A percentile compares a stretch with the other conserved stretches of the same genome.
Conservation (phyloP, 1,140 invertebrate genomes). For the Kradibia gibbosae region DNA sequence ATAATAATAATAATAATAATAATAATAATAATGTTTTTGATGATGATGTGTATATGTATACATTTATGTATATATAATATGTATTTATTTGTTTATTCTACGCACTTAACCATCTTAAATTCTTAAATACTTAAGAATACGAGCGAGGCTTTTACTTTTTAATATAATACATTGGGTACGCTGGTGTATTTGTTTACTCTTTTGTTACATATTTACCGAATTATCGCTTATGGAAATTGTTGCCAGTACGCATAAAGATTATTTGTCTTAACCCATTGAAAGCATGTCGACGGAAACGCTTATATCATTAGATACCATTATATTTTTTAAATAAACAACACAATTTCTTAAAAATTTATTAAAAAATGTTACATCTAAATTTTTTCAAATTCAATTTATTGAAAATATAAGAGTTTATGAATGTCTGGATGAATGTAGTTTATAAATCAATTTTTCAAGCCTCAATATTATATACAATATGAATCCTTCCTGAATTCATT, state of each 20-base stretch:
- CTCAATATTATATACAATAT: background rate
- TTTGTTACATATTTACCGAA: conserved; percentile 18
- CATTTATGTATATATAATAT: conserved; percentile 57
- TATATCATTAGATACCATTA: background rate
- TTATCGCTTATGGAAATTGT: conserved; percentile 14
- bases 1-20: conserved; percentile 44
- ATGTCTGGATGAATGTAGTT: background rate
- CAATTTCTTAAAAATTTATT: background rate
- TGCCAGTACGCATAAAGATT: conserved; percentile 21
- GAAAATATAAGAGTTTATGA: background rate
- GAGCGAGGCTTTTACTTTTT: conserved; percentile 65
- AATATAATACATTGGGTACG: conserved; percentile 60
- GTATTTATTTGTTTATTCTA: conserved; percentile 59
- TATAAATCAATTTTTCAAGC: background rate
- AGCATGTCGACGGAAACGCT: background rate
- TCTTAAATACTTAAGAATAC: conserved; percentile 68
- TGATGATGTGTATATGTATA: conserved; percentile 55
- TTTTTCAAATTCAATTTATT: background rate
- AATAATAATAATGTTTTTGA: conserved; percentile 54
- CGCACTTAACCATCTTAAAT: conserved; percentile 58
- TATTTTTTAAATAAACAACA: background rate
- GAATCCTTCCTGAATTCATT: background rate
- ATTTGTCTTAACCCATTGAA: background rate
- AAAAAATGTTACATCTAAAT: background rate
- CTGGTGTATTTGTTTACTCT: conserved; percentile 52